Evolutionary conservation across 2,797 vertebrate genomes (phyloP).

Genomic region (Nothura maculosa): DNA sequence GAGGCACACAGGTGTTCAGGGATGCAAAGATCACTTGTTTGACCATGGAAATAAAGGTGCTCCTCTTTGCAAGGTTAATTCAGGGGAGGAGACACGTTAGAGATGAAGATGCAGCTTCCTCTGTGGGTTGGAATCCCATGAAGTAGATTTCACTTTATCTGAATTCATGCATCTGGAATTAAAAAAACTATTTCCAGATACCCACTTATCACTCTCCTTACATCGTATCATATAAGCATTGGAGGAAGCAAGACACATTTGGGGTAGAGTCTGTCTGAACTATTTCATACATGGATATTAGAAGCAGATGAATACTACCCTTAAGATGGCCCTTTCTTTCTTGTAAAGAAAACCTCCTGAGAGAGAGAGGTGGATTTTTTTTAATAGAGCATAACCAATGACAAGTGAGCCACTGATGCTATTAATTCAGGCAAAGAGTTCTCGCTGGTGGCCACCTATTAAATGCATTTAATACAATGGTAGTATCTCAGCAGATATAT

Average conservation of each 20-base stretch:
- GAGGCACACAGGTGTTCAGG: too few relatives aligned
- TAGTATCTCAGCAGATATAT: background rate
- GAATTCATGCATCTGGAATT: background rate
- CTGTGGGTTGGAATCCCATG: background rate
- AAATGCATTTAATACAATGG: background rate
- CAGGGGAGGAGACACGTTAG: fast-evolving
- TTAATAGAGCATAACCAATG: background rate
- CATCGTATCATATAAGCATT: background rate
- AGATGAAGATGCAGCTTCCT: background rate
- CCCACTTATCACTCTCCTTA: background rate
- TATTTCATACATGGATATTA: background rate
- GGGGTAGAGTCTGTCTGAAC: background rate
- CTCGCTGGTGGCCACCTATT: background rate
- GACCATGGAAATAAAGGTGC: background rate
- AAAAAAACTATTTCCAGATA: background rate
- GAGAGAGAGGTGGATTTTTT: background rate
- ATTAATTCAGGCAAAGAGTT: background rate
- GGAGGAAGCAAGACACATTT: background rate
- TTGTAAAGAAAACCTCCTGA: background rate
- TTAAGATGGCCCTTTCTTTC: background rate
- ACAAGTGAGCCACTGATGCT: background rate
- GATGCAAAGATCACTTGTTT: background rate
- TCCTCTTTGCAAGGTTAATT: background rate
- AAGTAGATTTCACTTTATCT: background rate
- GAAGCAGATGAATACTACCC: background rate